phyloP scores from a whole-genome alignment of 2,113 vertebrate genomes.

The Zapus hudsonius region DNA sequence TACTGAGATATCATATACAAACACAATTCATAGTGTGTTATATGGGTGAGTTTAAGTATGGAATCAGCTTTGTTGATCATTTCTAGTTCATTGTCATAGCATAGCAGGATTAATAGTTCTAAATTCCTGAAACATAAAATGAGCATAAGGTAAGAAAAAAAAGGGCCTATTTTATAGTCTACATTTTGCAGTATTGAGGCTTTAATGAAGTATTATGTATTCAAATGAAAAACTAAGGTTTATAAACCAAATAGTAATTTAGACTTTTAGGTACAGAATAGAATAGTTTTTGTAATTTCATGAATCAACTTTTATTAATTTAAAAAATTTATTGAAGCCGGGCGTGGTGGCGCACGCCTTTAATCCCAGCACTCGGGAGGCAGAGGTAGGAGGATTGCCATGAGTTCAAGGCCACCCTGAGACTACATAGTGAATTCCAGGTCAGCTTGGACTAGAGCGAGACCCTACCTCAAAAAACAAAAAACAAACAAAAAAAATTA shows the following conservation, averaged over 20 bases:
- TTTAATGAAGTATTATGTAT: conserved; percentile 14
- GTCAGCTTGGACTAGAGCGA: no score
- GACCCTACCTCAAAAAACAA: no score
- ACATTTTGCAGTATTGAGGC: conserved; percentile 19
- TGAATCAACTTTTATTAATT: not conserved
- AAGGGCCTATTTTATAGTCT: not conserved
- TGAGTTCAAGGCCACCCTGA: no score
- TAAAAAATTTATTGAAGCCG: no score
- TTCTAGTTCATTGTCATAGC: conserved; percentile 18
- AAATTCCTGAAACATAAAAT: conserved; percentile 36
- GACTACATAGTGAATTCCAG: no score
- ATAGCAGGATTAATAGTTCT: not conserved
- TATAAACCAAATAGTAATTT: conserved; percentile 34
- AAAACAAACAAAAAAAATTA: no score
- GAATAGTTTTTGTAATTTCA: conserved; percentile 14
- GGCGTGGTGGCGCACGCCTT: no score
- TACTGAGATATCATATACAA: not conserved
- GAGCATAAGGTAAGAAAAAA: not conserved
- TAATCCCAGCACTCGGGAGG: no score
- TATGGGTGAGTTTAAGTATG: conserved; percentile 29
- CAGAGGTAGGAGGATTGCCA: no score
- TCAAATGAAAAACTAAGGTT: not conserved
- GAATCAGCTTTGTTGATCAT: not conserved
- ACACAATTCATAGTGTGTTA: not conserved
- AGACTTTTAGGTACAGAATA: conserved; percentile 29